Conservation (phyloP, 2,888 invertebrate species). For the Pyrgus malvae region DNA sequence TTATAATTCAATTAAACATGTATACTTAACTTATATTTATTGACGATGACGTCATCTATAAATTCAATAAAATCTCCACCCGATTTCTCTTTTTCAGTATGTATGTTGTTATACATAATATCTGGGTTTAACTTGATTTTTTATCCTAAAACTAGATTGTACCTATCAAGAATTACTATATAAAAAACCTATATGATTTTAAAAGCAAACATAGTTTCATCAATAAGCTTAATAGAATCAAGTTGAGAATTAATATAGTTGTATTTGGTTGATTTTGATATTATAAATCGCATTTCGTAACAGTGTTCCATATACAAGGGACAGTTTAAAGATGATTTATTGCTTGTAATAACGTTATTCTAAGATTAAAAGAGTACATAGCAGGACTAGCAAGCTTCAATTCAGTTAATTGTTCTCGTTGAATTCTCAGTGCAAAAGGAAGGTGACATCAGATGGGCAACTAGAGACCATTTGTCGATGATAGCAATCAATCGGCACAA, state of each 20-base stretch:
- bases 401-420: conserved; percentile 45
- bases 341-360: neutral
- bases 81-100: neutral
- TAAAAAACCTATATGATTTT: no score
- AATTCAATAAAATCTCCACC: neutral
- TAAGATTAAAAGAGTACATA: conserved; percentile 9
- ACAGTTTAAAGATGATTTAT: neutral
- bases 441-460: conserved; percentile 45
- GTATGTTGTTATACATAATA: no score
- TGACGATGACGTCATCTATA: neutral
- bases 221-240: no score
- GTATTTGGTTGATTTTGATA: no score
- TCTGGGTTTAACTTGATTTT: neutral
- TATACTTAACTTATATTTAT: no score
- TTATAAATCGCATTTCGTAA: no score
- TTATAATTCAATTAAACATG: no score
- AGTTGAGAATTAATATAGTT: no score
- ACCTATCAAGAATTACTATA: no score
- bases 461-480: conserved; percentile 44
- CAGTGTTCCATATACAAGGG: no score
- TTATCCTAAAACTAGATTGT: neutral
- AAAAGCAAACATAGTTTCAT: no score
- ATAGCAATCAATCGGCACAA: conserved; percentile 48
- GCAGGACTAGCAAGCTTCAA: conserved; percentile 25
- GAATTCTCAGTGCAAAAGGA: conserved; percentile 28